Evolutionary conservation across 2,113 vertebrate species (phyloP).

Genomic region (Alethe diademata): DNA sequence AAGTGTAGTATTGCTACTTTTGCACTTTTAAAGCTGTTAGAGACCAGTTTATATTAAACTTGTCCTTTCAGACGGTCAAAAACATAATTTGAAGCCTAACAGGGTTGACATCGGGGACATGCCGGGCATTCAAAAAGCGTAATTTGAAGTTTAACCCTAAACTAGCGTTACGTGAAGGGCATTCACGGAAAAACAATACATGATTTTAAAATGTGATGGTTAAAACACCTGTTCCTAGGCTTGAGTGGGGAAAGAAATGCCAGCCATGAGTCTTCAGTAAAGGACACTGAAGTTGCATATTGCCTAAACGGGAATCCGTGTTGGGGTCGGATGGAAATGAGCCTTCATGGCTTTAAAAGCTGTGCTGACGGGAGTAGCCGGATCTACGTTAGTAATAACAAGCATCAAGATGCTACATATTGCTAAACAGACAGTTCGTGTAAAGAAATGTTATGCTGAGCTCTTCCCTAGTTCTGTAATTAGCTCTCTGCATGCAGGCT

Average conservation of each 20-base stretch:
- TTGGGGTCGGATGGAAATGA: not conserved
- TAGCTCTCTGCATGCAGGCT: not conserved
- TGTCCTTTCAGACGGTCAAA: not conserved
- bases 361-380: not conserved
- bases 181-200: not conserved
- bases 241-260: not conserved
- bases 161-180: not conserved
- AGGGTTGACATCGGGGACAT: not conserved
- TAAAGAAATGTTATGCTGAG: constrained; percentile 25
- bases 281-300: not conserved
- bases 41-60: not conserved
- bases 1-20: not conserved
- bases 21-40: not conserved
- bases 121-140: fast-evolving
- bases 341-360: not conserved
- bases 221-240: not conserved
- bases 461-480: constrained; percentile 10
- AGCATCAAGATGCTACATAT: constrained; percentile 1
- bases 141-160: not conserved
- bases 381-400: not conserved
- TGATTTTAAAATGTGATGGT: not conserved
- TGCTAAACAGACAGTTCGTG: constrained; percentile 34
- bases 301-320: not conserved
- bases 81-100: not conserved
- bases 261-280: not conserved